Base-by-base conservation (phyloP, 2,888 invertebrate species). In the Philereme transversata region DNA sequence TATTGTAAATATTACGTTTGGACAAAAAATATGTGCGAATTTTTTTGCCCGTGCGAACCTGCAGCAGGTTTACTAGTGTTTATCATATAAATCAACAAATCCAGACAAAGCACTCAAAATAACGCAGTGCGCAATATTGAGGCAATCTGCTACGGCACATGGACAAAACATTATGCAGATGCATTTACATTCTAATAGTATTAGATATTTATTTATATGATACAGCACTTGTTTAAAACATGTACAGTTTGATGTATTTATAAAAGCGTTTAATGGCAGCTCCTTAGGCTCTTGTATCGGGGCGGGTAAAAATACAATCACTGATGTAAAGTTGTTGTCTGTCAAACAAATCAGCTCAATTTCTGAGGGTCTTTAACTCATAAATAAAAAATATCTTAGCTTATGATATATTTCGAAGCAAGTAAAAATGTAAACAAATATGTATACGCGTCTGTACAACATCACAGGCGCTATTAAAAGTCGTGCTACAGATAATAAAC, bases 101-200 rank as follows among this genome's bases (percentile, higher is more conserved):
- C 34, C 33, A 51, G 51, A 22, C 44, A 10, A 52, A 52, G 70
- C 75, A 75, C 81, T 72, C 68, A 71, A 75, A 86, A 85, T 86
- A 86, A 64, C 72, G 67, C 69, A 69, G 63, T 67, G 59, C 65
- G 65, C 63, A 62, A 65, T 56, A 51, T 43, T 54, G 50, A 57
- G 63, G 67, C 66, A 58, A 62, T 43, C 51, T 58, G 50, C 50
- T 51, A 45, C 49, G 51, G 43, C 49, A 62, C 48, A 41, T 40
- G 54, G 49, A 11, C 50, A 48, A n/a, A 35, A 48, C 48, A 35
- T 48, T 48, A 48, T 50, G 8, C 51, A 41, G 22, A 51, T 43
- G 48, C 48, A 36, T 49, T n/a, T 10, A 49, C 6, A 45, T 45
- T 22, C 4, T 22, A 4, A 5, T 7, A 45, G 22, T 22, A 22